Percentiles rank a stretch among this genome's conserved stretches.
phyloP scores from a whole-genome alignment of 2,113 vertebrate genomes.

The Spea bombifrons region DNA sequence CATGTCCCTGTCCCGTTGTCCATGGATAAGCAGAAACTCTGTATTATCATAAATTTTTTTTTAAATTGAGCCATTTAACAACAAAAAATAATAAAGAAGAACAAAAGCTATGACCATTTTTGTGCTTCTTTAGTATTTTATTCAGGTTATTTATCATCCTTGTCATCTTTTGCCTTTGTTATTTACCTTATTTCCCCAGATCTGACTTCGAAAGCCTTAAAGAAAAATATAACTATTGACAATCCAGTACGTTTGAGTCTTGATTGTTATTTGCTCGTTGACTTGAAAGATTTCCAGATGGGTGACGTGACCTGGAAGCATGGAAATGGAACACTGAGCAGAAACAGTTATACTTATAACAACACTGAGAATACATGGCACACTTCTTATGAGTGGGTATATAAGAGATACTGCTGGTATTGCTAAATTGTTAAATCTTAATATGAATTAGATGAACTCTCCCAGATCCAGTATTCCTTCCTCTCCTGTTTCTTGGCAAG shows the following conservation, averaged over 20 bases:
- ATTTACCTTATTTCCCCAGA: not conserved
- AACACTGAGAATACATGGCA: slow-evolving; percentile 46
- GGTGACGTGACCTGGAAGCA: slow-evolving; percentile 61
- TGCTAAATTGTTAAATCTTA: slow-evolving; percentile 13
- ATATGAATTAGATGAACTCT: slow-evolving; percentile 3
- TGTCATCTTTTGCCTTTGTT: too few species aligned
- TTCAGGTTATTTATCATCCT: too few species aligned
- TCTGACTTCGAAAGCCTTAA: not conserved
- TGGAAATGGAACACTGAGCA: slow-evolving; percentile 48
- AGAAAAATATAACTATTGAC: slow-evolving; percentile 55
- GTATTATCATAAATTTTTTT: too few species aligned
- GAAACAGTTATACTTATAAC: slow-evolving; percentile 15
- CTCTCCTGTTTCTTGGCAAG: too few species aligned
- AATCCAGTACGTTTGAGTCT: slow-evolving; percentile 55
- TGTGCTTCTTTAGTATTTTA: too few species aligned
- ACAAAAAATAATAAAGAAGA: too few species aligned
- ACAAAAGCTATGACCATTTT: too few species aligned
- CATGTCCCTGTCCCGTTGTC: too few species aligned
- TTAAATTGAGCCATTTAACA: too few species aligned
- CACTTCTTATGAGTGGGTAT: slow-evolving; percentile 59
- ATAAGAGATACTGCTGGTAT: slow-evolving; percentile 10
- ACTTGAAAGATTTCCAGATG: slow-evolving; percentile 8
- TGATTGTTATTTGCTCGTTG: slow-evolving; percentile 52
- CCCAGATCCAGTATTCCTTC: slow-evolving; percentile 12
- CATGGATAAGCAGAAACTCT: too few species aligned